phyloP scores from a whole-genome alignment of 2,797 vertebrate species.

The Lepidocolaptes lacrymiger region DNA sequence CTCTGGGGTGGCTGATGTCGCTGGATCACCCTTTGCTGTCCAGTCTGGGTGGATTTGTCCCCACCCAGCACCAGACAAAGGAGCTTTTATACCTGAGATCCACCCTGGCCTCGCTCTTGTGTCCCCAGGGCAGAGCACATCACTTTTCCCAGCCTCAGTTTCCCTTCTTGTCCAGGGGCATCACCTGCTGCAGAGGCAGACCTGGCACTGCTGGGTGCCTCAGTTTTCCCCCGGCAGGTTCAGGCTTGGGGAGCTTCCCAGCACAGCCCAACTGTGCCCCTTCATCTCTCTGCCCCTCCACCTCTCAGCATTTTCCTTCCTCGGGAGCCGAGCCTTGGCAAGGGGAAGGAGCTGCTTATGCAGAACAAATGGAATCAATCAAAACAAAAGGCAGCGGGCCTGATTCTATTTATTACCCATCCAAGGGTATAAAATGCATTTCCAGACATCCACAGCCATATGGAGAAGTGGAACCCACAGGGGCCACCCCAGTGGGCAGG shows the following conservation, averaged over 20 bases:
- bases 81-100: neutral
- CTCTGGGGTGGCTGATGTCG: accelerated
- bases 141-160: neutral
- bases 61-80: neutral
- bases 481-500: neutral
- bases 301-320: neutral
- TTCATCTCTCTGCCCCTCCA: neutral
- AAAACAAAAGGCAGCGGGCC: slow-evolving; percentile 61
- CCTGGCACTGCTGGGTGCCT: neutral
- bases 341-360: slow-evolving; percentile 43
- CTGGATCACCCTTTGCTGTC: neutral
- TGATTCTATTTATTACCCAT: slow-evolving; percentile 56
- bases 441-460: neutral
- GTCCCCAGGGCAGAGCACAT: neutral
- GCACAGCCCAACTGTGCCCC: neutral
- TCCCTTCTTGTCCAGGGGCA: neutral
- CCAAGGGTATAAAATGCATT: neutral
- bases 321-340: slow-evolving; percentile 18
- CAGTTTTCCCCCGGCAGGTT: neutral
- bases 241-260: neutral
- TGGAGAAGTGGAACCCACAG: neutral
- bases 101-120: accelerated
- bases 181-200: neutral
- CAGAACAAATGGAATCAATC: slow-evolving; percentile 65
- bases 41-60: neutral